Percentiles rank a stretch among this genome's conserved stretches.
Evolutionary conservation across 2,113 vertebrate genomes (phyloP).

Genomic region (Numida meleagris): DNA sequence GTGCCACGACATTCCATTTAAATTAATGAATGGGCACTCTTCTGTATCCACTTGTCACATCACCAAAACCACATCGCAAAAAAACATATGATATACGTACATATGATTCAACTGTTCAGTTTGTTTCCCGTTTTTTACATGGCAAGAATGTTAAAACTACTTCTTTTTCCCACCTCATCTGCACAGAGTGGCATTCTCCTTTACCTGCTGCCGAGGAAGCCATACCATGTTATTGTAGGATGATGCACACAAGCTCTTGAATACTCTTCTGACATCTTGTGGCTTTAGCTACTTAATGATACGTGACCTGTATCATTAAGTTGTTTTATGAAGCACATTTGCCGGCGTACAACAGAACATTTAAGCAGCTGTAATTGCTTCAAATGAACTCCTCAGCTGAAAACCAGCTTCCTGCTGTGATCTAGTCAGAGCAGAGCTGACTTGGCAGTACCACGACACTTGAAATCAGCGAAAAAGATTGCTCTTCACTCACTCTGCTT

Average conservation of each 20-base stretch:
- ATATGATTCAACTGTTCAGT: background rate
- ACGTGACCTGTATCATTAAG: background rate
- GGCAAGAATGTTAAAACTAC: background rate
- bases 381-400: background rate
- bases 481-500: background rate
- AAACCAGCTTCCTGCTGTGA: background rate
- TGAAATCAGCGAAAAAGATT: background rate
- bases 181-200: background rate
- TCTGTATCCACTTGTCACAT: background rate
- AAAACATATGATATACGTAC: no score
- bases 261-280: background rate
- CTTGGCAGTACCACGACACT: background rate
- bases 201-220: background rate
- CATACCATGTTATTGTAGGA: background rate
- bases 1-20: background rate
- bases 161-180: background rate
- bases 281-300: background rate
- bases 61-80: background rate
- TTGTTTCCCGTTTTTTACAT: background rate
- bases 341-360: background rate
- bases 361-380: background rate
- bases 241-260: background rate
- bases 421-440: background rate
- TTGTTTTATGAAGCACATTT: background rate
- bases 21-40: background rate